Evolutionary conservation across 2,113 vertebrate genomes (phyloP).

Genomic region (Terrapene triunguis): DNA sequence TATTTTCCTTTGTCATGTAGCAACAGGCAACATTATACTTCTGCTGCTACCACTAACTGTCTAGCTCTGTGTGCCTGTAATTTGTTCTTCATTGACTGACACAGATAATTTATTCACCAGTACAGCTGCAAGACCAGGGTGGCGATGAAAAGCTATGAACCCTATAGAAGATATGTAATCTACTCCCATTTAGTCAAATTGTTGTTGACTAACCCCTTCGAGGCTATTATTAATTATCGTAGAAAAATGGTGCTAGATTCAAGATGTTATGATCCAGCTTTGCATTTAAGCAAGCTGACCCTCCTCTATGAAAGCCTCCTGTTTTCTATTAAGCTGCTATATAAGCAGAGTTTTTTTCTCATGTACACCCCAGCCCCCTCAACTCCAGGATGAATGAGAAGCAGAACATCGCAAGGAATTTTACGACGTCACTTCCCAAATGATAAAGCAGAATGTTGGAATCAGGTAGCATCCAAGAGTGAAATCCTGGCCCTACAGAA

Average conservation of each 20-base stretch:
- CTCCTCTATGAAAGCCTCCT: not conserved
- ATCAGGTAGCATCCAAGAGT: not conserved
- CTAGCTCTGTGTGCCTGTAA: not conserved
- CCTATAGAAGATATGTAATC: not conserved
- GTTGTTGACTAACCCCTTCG: not conserved
- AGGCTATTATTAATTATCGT: not conserved
- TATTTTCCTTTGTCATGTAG: not conserved
- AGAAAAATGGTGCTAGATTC: not conserved
- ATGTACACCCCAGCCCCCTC: not conserved
- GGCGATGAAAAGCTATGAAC: not conserved
- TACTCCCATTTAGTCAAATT: fast-evolving
- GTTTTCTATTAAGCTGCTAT: fast-evolving
- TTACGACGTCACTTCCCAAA: not conserved
- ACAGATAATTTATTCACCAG: not conserved
- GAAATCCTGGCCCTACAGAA: not conserved
- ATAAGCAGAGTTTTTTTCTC: not conserved
- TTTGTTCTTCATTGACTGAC: not conserved
- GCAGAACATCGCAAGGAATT: not conserved
- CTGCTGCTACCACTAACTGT: not conserved
- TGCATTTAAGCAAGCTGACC: not conserved
- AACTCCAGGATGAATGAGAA: not conserved
- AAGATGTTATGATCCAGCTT: not conserved
- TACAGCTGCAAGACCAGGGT: not conserved
- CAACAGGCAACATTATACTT: fast-evolving
- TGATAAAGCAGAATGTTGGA: not conserved